Percentiles rank a stretch among this genome's conserved stretches.
Conservation (phyloP, 2,888 invertebrate genomes). For the Cryptus armator region DNA sequence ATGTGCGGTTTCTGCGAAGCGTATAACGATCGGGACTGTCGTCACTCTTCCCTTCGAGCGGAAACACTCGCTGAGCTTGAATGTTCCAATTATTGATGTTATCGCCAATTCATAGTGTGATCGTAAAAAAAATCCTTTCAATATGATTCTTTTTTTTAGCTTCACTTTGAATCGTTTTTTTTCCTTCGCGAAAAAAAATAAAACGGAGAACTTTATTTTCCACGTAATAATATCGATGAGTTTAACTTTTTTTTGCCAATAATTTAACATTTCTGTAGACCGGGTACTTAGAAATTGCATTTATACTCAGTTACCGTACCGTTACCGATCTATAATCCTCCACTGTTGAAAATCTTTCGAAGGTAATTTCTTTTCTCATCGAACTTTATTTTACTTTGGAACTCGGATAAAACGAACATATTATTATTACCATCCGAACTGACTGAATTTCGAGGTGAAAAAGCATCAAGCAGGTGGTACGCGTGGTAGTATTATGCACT, state of each 20-base stretch:
- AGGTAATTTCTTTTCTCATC: not conserved
- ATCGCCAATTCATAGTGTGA: not conserved
- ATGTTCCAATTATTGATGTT: conserved; percentile 13
- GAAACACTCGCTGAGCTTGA: conserved; percentile 1
- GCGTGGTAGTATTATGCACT: not conserved
- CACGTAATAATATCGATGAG: too few species aligned
- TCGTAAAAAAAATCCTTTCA: not conserved
- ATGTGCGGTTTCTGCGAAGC: conserved; percentile 44
- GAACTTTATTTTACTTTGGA: not conserved
- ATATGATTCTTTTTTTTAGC: not conserved
- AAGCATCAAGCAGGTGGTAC: not conserved
- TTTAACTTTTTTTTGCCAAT: too few species aligned
- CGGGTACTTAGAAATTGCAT: too few species aligned
- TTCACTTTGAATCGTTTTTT: not conserved
- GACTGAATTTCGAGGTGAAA: conserved; percentile 4
- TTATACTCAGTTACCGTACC: not conserved
- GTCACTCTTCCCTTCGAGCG: conserved; percentile 6
- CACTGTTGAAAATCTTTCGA: not conserved
- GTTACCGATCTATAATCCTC: not conserved
- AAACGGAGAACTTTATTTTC: too few species aligned
- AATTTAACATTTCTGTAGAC: too few species aligned
- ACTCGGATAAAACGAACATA: not conserved
- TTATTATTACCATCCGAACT: not conserved
- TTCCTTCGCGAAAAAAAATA: too few species aligned
- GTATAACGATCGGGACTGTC: conserved; percentile 30